Conservation (phyloP, 2,113 vertebrate genomes). For the Halichoerus grypus region DNA sequence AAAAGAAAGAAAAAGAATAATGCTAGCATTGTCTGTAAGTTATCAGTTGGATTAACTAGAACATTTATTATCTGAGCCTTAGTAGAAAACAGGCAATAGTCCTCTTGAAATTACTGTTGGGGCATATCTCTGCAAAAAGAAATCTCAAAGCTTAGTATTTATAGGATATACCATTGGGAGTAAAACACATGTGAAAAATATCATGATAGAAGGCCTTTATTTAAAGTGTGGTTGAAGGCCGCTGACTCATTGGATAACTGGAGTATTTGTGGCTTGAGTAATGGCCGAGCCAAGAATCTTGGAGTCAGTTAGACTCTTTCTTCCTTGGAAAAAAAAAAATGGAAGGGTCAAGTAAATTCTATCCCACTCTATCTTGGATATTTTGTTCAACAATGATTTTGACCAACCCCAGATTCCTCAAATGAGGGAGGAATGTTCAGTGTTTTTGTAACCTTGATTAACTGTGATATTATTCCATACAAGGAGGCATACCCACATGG, state of each 20-base stretch:
- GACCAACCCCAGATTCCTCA: neutral
- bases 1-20: neutral
- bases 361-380: constrained; percentile 22
- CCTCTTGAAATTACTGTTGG: neutral
- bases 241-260: constrained; percentile 87
- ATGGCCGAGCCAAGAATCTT: constrained; percentile 74
- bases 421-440: neutral
- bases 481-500: constrained; percentile 14
- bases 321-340: constrained; percentile 54
- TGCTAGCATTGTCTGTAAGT: neutral
- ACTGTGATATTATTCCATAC: constrained; percentile 26
- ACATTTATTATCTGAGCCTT: neutral
- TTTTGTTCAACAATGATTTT: constrained; percentile 65
- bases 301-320: constrained; percentile 72
- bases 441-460: constrained; percentile 67
- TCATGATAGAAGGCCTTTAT: constrained; percentile 80
- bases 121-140: neutral
- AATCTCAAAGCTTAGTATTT: constrained; percentile 55
- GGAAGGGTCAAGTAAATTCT: constrained; percentile 49
- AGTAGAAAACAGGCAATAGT: neutral
- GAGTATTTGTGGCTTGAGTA: constrained; percentile 86
- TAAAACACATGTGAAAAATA: constrained; percentile 80
- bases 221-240: constrained; percentile 83
- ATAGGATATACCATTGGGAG: constrained; percentile 55
- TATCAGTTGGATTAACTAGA: neutral